These are phyloP conservation scores for Orcinus orca DNA, from an alignment of 2,113 vertebrate genomes.

Conservation along the genomic window DNA sequence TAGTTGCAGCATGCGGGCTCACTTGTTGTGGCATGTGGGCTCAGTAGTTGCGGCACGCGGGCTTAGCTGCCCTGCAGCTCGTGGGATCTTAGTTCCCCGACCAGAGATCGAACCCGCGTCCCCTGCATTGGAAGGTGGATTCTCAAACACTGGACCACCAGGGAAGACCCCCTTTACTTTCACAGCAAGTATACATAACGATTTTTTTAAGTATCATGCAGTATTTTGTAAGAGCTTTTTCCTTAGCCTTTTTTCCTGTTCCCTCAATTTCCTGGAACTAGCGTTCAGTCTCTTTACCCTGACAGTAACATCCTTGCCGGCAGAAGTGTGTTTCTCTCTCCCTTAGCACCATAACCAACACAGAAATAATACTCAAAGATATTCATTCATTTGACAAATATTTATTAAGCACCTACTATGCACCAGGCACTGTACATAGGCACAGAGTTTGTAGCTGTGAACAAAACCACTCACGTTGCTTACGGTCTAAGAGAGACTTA, in stretches of 20 bases:
- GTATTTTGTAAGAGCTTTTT: not conserved
- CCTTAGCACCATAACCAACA: not conserved
- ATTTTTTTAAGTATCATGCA: fast-evolving
- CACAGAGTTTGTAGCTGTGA: not conserved
- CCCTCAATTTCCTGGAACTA: not conserved
- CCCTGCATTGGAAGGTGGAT: too few relatives aligned
- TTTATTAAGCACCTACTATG: not conserved
- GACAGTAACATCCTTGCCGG: not conserved
- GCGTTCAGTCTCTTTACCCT: not conserved
- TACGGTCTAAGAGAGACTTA: not conserved
- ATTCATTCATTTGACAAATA: not conserved
- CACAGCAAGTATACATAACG: fast-evolving
- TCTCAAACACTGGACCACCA: too few relatives aligned
- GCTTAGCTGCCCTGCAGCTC: too few relatives aligned
- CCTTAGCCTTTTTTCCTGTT: not conserved
- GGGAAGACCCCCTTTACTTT: not conserved
- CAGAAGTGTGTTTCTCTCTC: not conserved
- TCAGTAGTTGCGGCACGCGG: fast-evolving
- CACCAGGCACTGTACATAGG: not conserved
- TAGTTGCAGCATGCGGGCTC: too few relatives aligned
- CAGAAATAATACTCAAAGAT: not conserved
- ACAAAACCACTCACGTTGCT: not conserved
- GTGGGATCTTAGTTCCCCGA: too few relatives aligned
- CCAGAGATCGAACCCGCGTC: too few relatives aligned
- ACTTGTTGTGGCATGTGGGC: too few relatives aligned